Conservation (phyloP, 2,113 vertebrate genomes). For the Terrapene triunguis region DNA sequence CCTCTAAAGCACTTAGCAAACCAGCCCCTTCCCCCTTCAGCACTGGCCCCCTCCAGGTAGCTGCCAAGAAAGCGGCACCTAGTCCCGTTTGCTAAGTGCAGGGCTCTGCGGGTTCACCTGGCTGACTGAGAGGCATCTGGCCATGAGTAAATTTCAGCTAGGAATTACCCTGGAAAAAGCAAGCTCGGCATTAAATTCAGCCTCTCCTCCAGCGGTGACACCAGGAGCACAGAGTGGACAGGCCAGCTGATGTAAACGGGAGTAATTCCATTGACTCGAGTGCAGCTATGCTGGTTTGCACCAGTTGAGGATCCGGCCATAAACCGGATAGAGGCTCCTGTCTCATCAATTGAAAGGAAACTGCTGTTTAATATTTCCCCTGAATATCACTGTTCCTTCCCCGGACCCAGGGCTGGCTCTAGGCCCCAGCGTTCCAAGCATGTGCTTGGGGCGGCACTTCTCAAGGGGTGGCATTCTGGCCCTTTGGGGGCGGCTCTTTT, state of each 20-base stretch:
- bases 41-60: rapidly evolving
- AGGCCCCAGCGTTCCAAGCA: no score
- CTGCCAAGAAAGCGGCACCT: rapidly evolving
- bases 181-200: neutral
- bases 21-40: neutral
- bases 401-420: neutral
- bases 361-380: neutral
- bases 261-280: neutral
- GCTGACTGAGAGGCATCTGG: rapidly evolving
- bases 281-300: rapidly evolving
- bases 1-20: neutral
- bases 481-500: no score
- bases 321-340: neutral
- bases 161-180: rapidly evolving
- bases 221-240: neutral
- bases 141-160: rapidly evolving
- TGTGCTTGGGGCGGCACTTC: no score
- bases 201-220: neutral
- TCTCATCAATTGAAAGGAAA: neutral
- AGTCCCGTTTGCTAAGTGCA: rapidly evolving
- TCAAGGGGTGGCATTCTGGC: no score
- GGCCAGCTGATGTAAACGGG: neutral
- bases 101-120: neutral
- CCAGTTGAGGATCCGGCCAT: neutral
- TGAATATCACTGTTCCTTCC: neutral